Percentiles rank a stretch among this genome's conserved stretches.
Evolutionary conservation across 64 coral and sea anemone species (phyloP).

Genomic region (Porites lutea): DNA sequence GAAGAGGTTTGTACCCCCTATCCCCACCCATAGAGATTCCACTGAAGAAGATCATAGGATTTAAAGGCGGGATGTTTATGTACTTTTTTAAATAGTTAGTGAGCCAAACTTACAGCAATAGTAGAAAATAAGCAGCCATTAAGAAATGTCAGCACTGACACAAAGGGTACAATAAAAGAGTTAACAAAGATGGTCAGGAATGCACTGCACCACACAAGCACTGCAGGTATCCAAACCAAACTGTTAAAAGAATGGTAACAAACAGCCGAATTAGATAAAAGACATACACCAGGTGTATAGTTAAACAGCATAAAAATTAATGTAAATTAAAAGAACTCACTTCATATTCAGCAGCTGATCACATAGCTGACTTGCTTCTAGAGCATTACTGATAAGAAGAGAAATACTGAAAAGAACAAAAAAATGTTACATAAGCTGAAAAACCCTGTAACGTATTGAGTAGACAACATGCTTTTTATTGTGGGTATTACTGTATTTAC

Average conservation of each 20-base stretch:
- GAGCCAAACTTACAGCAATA: slow-evolving; percentile 37
- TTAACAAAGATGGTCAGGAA: slow-evolving; percentile 49
- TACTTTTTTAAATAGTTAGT: too few relatives aligned
- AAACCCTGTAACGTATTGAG: too few relatives aligned
- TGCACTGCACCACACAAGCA: slow-evolving; percentile 48
- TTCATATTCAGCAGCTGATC: slow-evolving; percentile 18
- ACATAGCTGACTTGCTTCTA: slow-evolving; percentile 43
- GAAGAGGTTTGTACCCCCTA: too few relatives aligned
- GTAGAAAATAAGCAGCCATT: slow-evolving; percentile 23
- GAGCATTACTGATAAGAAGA: slow-evolving; percentile 28
- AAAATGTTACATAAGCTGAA: not conserved
- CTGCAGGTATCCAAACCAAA: slow-evolving; percentile 21
- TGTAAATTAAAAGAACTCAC: not conserved
- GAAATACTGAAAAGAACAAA: slow-evolving; percentile 44
- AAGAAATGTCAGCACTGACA: slow-evolving; percentile 39
- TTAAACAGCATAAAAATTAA: too few relatives aligned
- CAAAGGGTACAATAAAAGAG: slow-evolving; percentile 34
- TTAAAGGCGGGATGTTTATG: too few relatives aligned
- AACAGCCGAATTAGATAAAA: not conserved
- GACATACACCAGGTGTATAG: too few relatives aligned
- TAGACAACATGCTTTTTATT: too few relatives aligned
- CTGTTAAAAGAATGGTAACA: slow-evolving; percentile 8
- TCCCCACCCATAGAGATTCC: too few relatives aligned
- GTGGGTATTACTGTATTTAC: too few relatives aligned
- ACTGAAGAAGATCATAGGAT: too few relatives aligned